Evolutionary conservation across 2,797 vertebrate species (phyloP), one percentile per base, ranked within the genome.

Genomic region (Myotis planiceps): DNA sequence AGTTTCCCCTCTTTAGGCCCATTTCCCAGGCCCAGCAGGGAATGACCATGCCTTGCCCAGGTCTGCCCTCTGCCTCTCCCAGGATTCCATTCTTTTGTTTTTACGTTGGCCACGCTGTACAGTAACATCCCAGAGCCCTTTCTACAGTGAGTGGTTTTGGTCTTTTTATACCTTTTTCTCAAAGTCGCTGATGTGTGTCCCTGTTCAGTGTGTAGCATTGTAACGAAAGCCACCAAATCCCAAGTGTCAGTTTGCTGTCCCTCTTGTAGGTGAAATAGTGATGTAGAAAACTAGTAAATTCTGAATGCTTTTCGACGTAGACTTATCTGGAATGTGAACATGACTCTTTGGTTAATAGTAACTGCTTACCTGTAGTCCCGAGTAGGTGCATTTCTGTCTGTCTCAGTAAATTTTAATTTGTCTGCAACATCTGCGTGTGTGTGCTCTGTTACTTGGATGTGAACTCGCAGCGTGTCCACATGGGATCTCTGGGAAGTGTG

Each of bases 401-500:
- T 99, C 99, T 99, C 98, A 99, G 99, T 99, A 99, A 99, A 99
- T 99, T 98, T 98, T 98, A 99, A 98, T 99, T 98, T 99, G 98
- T 99, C 99, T 98, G 98, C 96, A 98, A 97, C 63, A 92, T 92
- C 94, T 94, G 90, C 76, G 76, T 92, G 95, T 94, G 82, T 94
- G 79, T 86, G 78, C 87, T 97, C 96, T 92, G n/a, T 97, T 92
- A 96, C 76, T 89, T 86, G 82, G 27, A 12, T 9, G 5, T 55
- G 47, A 4, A 2, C 37, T 37, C 8, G 8, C 63, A 34, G n/a
- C 16, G 6, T 63, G 60, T 63, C 58, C 58, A 29, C 58, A 29
- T 1, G 27, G 58, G 27, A 60, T 2, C 58, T 60, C 27, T 60
- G 58, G 25, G 58, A 60, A 29, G 58, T 29, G 27, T 60, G 58